Evolutionary conservation across 35 echinoderm and acorn worm species (phyloP).

Genomic region (Amphiura filiformis): DNA sequence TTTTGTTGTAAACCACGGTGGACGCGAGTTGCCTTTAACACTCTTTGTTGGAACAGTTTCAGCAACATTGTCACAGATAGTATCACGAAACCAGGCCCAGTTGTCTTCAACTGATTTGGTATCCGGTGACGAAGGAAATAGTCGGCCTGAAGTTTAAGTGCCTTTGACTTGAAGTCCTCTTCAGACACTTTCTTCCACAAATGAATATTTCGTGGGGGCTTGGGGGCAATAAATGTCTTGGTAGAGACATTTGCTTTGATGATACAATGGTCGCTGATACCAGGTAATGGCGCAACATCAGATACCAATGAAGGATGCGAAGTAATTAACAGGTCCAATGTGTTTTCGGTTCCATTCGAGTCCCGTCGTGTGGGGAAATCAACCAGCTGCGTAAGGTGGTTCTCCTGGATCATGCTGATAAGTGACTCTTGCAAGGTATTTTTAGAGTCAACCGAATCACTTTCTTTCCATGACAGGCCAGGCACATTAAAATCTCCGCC

Average conservation of each 20-base stretch:
- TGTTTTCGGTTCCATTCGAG: constrained; percentile 27
- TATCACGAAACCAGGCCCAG: constrained; percentile 42
- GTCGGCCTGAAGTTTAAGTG: neutral
- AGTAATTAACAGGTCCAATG: constrained; percentile 32
- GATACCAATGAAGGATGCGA: constrained; percentile 24
- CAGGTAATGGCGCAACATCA: constrained; percentile 16
- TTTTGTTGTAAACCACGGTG: constrained; percentile 46
- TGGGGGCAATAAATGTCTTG: neutral
- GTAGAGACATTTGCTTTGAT: constrained; percentile 26
- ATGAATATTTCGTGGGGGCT: constrained; percentile 29
- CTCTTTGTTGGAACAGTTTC: neutral
- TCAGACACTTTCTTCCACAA: constrained; percentile 30
- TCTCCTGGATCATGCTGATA: constrained; percentile 20
- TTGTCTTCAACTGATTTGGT: constrained; percentile 26
- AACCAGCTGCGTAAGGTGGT: constrained; percentile 39
- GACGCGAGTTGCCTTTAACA: neutral
- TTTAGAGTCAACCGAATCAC: neutral
- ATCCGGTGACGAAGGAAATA: constrained; percentile 21
- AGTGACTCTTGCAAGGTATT: constrained; percentile 14
- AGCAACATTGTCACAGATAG: constrained; percentile 19
- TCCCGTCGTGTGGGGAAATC: constrained; percentile 27
- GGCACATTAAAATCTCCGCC: constrained; percentile 53
- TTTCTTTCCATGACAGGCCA: constrained; percentile 6
- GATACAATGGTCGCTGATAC: constrained; percentile 44
- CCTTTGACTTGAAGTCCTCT: constrained; percentile 14